A percentile compares a stretch with the other conserved stretches of the same genome.
phyloP scores from a whole-genome alignment of 2,888 invertebrate species.

The Ceramica pisi region DNA sequence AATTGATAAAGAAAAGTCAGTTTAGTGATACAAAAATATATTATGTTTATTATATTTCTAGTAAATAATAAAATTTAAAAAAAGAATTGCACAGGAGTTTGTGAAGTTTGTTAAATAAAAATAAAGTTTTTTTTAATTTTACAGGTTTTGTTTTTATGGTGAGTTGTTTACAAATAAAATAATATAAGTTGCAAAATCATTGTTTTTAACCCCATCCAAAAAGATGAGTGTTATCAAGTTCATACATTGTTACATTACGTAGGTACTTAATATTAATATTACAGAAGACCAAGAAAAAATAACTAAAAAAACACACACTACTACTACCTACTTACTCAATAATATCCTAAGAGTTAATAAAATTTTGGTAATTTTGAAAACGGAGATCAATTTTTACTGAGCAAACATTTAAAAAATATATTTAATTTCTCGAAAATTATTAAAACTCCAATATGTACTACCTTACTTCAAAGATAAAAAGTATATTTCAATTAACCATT shows the following conservation, averaged over 20 bases:
- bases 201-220: neutral
- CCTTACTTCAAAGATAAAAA: no score
- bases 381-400: conserved; percentile 37
- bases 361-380: conserved; percentile 19
- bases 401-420: neutral
- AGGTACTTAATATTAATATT: no score
- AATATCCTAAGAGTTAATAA: neutral
- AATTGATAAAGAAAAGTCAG: neutral
- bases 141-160: no score
- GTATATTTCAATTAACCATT: no score
- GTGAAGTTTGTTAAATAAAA: neutral
- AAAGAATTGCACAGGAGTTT: neutral
- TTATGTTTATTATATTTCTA: neutral
- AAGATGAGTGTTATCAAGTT: neutral
- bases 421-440: neutral
- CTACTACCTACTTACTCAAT: neutral
- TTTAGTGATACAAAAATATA: neutral
- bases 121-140: neutral
- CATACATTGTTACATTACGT: neutral
- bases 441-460: neutral
- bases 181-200: neutral
- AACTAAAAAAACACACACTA: neutral
- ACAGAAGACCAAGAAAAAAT: neutral
- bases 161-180: neutral
- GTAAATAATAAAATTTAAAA: neutral